Base-by-base conservation (phyloP, 2,888 invertebrate species). In the Graphium colonna region DNA sequence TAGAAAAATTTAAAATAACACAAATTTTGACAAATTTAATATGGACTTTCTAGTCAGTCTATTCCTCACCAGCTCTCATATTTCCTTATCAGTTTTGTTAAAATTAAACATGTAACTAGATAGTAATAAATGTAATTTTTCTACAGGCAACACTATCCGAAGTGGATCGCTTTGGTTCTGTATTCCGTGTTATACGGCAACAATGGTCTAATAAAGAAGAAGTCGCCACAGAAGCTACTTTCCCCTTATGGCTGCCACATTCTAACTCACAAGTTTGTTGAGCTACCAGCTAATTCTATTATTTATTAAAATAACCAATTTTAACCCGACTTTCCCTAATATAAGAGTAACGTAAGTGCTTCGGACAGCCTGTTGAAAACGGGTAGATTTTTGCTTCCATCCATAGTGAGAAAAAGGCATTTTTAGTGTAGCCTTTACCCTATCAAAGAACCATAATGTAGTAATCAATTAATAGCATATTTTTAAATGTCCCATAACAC, bases 81-180 rank as follows among this genome's bases (percentile, higher is more conserved):
- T n/a, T n/a, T n/a, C n/a, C n/a, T n/a, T n/a, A n/a, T n/a, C n/a
- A n/a, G n/a, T n/a, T n/a, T n/a, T n/a, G n/a, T n/a, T n/a, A n/a
- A n/a, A n/a, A n/a, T n/a, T n/a, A n/a, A n/a, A 21, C 21, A 5
- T 21, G 21, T 21, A 21, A 21, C 21, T 28, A 16, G 7, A 54
- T n/a, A n/a, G n/a, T n/a, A 9, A 12, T 31, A 41, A 26, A 10
- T 18, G n/a, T 15, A 33, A 5, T 17, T 17, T 17, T 41, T 21
- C 62, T 50, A 0, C 72, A 88, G 88, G 82, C 87, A 9, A 79
- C 79, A 0, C 72, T 88, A 12, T 82, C 87, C 0, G 81, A 88
- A 60, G 63, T 71, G 9, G 75, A 77, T 28, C 79, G 74, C 60
- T 75, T 86, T 60, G 61, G 67, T 12, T 59, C 70, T 0, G 39